Conservation (phyloP, 2,888 invertebrate genomes). For the Nymphalis urticae region DNA sequence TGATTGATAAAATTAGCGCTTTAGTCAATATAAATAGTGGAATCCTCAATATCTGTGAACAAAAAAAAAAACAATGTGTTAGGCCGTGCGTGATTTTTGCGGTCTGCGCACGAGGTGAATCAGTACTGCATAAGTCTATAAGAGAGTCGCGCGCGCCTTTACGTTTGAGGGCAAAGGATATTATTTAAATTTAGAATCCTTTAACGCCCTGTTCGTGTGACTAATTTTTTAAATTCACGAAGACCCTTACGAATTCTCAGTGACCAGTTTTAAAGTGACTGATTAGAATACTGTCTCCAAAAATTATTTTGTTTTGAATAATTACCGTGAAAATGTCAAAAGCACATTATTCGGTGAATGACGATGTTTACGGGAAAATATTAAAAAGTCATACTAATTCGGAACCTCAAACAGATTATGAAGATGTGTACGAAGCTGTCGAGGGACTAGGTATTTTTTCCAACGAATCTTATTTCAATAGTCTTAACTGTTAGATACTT, state of each 20-base stretch:
- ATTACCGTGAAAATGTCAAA: constrained; percentile 53
- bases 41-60: constrained; percentile 60
- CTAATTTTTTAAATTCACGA: constrained; percentile 45
- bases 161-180: constrained; percentile 57
- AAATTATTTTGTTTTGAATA: constrained; percentile 18
- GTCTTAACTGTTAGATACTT: not conserved
- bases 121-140: constrained; percentile 78
- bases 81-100: constrained; percentile 68
- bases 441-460: constrained; percentile 65
- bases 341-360: constrained; percentile 73
- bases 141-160: constrained; percentile 74
- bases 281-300: not conserved
- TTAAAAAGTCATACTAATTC: constrained; percentile 60
- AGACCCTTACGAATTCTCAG: constrained; percentile 41
- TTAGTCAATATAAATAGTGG: constrained; percentile 34
- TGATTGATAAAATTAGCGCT: no score
- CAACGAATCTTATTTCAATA: not conserved
- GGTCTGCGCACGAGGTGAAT: constrained; percentile 72
- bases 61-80: constrained; percentile 64
- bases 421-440: constrained; percentile 70
- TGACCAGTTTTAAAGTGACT: constrained; percentile 46
- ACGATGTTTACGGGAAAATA: constrained; percentile 75
- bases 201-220: constrained; percentile 62
- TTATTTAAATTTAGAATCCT: constrained; percentile 77
- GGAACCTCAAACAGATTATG: constrained; percentile 62